Percentiles rank a stretch among this genome's conserved stretches.
Conservation (phyloP, 2,888 invertebrate species). For the Masnerella sp. region DNA sequence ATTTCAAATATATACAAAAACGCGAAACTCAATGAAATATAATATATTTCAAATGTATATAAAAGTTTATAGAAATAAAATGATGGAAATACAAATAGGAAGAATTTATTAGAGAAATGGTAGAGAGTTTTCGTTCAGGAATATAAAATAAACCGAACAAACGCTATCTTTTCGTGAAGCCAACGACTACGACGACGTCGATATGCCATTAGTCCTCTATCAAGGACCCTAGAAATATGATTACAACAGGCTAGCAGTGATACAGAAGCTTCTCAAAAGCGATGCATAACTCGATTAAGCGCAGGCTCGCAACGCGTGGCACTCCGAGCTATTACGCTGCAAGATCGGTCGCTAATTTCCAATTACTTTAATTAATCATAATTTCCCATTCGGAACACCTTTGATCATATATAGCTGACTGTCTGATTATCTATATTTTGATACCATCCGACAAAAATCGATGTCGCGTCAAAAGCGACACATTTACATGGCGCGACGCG, state of each 20-base stretch:
- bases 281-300: constrained; percentile 73
- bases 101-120: constrained; percentile 1
- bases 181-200: constrained; percentile 63
- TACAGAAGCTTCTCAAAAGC: constrained; percentile 76
- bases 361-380: constrained; percentile 75
- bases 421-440: constrained; percentile 61
- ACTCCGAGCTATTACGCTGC: constrained; percentile 70
- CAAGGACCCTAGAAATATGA: constrained; percentile 74
- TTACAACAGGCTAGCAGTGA: constrained; percentile 74
- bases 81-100: constrained; percentile 4
- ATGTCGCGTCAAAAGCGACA: constrained; percentile 39
- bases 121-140: constrained; percentile 22
- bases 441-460: constrained; percentile 53
- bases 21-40: no score
- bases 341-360: constrained; percentile 76
- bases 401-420: constrained; percentile 68
- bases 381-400: constrained; percentile 74
- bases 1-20: no score
- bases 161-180: constrained; percentile 56
- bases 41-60: no score
- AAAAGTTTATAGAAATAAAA: neutral
- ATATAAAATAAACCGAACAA: constrained; percentile 48
- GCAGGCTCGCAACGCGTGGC: constrained; percentile 68
- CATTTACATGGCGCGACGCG: constrained; percentile 24
- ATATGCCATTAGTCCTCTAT: constrained; percentile 74